phyloP scores from a whole-genome alignment of 2,113 vertebrate species.

The Myotis brandtii region DNA sequence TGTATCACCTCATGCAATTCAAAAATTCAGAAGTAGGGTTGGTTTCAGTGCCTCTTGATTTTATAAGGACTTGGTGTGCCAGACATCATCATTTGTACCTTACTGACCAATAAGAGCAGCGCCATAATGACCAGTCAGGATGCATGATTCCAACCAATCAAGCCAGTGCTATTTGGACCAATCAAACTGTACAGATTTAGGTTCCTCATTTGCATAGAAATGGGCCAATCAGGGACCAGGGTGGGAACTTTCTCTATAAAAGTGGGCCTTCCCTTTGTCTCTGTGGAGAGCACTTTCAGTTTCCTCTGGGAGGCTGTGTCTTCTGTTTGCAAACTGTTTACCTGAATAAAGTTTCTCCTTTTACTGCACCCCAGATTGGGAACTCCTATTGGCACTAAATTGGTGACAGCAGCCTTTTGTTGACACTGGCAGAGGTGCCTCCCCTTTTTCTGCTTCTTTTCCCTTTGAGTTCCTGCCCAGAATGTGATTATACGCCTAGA shows the following conservation, averaged over 20 bases:
- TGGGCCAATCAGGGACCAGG: background rate
- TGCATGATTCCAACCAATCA: background rate
- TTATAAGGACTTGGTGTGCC: background rate
- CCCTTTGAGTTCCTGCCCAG: background rate
- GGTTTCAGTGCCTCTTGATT: background rate
- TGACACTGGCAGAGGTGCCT: background rate
- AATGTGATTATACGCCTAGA: background rate
- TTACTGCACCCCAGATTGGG: background rate
- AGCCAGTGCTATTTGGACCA: background rate
- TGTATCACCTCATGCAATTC: background rate
- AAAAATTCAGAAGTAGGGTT: background rate
- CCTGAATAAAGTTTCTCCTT: background rate
- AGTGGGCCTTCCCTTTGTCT: background rate
- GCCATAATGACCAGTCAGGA: background rate
- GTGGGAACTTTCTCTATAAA: background rate
- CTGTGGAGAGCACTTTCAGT: background rate
- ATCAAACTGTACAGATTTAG: background rate
- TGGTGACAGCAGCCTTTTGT: background rate
- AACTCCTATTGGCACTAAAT: background rate
- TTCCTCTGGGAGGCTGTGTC: background rate
- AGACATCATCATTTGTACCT: background rate
- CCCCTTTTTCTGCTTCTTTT: background rate
- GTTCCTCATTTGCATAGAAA: background rate
- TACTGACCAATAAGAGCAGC: background rate
- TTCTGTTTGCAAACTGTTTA: background rate